Evolutionary conservation across 2,888 invertebrate genomes (phyloP).

Genomic region (Tetramorium bicarinatum): DNA sequence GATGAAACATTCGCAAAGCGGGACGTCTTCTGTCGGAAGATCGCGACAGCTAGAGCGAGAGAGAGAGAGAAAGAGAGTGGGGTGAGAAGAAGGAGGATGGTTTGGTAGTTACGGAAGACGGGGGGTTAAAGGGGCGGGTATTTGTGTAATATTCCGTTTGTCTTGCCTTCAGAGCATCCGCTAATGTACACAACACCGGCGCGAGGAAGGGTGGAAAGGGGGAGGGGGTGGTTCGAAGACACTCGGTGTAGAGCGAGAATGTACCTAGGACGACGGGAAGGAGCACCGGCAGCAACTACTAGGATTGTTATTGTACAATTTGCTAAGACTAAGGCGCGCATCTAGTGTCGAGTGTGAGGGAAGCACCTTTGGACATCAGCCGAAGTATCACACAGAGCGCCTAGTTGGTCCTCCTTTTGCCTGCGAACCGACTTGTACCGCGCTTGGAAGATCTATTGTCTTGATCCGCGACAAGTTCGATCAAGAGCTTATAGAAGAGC

Average conservation of each 20-base stretch:
- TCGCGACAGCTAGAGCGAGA: slow-evolving; percentile 78
- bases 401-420: slow-evolving; percentile 73
- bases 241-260: slow-evolving; percentile 66
- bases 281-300: slow-evolving; percentile 76
- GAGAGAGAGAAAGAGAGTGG: slow-evolving; percentile 70
- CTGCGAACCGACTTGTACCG: slow-evolving; percentile 53
- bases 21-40: slow-evolving; percentile 77
- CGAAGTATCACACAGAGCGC: slow-evolving; percentile 81
- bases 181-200: slow-evolving; percentile 86
- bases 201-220: slow-evolving; percentile 44
- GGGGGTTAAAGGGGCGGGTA: slow-evolving; percentile 77
- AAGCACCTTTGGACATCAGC: slow-evolving; percentile 86
- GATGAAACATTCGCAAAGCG: slow-evolving; percentile 68
- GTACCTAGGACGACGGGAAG: slow-evolving; percentile 75
- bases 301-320: slow-evolving; percentile 87
- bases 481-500: slow-evolving; percentile 5
- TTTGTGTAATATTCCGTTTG: slow-evolving; percentile 87
- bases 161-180: slow-evolving; percentile 86
- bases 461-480: slow-evolving; percentile 49
- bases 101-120: slow-evolving; percentile 68
- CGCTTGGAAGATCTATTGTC: slow-evolving; percentile 83
- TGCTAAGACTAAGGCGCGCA: slow-evolving; percentile 83
- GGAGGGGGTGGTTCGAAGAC: slow-evolving; percentile 65
- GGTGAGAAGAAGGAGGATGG: slow-evolving; percentile 71
- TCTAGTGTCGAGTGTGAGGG: slow-evolving; percentile 81